Conservation (phyloP, 2,888 invertebrate species). For the Pyrrhosoma nymphula region DNA sequence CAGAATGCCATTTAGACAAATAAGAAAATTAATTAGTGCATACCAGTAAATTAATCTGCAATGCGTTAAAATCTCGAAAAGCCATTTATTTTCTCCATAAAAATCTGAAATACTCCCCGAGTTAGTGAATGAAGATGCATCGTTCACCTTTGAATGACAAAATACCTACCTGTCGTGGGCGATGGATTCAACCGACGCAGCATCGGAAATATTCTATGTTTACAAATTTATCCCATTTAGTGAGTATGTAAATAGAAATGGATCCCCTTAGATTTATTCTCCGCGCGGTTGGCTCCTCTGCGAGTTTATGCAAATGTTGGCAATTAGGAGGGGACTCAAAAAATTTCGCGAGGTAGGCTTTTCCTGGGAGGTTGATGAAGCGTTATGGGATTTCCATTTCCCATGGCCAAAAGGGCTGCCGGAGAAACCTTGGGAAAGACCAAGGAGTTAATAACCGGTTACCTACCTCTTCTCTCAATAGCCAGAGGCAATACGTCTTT, state of each 20-base stretch:
- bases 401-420: neutral
- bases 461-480: neutral
- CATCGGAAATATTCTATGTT: neutral
- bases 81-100: too few species aligned
- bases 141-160: neutral
- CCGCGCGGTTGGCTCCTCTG: neutral
- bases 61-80: too few species aligned
- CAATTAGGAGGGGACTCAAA: neutral
- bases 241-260: neutral
- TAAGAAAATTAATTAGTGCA: too few species aligned
- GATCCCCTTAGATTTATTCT: neutral
- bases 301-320: neutral
- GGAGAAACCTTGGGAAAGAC: constrained; percentile 9
- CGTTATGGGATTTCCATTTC: neutral
- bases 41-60: too few species aligned
- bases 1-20: too few species aligned
- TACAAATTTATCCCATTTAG: neutral
- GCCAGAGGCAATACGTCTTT: neutral
- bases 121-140: too few species aligned
- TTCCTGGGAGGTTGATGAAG: neutral
- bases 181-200: neutral
- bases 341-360: neutral
- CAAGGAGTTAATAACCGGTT: neutral
- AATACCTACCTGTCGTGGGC: neutral
- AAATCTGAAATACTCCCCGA: too few species aligned